Evolutionary conservation across 2,797 vertebrate genomes (phyloP).

Genomic region (Sphaeramia orbicularis): DNA sequence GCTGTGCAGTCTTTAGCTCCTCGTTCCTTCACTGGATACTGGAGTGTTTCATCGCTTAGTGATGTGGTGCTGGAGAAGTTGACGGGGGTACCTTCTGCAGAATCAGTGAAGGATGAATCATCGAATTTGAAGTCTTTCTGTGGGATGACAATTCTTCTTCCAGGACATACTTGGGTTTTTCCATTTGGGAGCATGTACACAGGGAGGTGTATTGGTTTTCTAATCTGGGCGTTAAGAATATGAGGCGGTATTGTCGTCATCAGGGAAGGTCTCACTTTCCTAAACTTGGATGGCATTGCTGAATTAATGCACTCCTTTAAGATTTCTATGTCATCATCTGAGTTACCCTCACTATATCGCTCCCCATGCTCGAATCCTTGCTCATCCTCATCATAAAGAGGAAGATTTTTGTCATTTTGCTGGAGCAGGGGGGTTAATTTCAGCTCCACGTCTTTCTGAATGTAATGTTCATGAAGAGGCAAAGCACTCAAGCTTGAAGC

Average conservation of each 20-base stretch:
- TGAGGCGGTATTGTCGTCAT: conserved; percentile 87
- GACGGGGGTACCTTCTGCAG: conserved; percentile 91
- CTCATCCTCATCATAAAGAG: conserved; percentile 86
- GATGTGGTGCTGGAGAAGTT: conserved; percentile 95
- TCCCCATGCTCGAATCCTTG: conserved; percentile 80
- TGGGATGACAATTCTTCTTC: conserved; percentile 79
- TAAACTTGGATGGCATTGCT: conserved; percentile 94
- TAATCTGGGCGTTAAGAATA: conserved; percentile 85
- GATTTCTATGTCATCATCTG: conserved; percentile 94
- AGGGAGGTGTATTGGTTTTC: conserved; percentile 89
- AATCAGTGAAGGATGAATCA: conserved; percentile 93
- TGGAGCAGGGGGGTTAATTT: conserved; percentile 93
- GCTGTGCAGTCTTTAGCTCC: conserved; percentile 75
- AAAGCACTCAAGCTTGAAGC: conserved; percentile 98
- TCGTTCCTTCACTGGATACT: conserved; percentile 84
- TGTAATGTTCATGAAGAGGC: conserved; percentile 95
- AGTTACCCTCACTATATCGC: conserved; percentile 87
- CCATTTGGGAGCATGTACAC: conserved; percentile 95
- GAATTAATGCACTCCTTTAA: conserved; percentile 97
- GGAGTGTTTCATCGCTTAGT: conserved; percentile 94
- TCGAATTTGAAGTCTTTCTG: conserved; percentile 87
- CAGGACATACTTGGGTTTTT: conserved; percentile 79
- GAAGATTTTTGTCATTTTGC: conserved; percentile 84
- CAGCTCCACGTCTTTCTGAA: conserved; percentile 97
- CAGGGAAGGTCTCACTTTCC: conserved; percentile 90